Base-by-base conservation (phyloP, 2,888 invertebrate genomes). In the Leucoma salicis region DNA sequence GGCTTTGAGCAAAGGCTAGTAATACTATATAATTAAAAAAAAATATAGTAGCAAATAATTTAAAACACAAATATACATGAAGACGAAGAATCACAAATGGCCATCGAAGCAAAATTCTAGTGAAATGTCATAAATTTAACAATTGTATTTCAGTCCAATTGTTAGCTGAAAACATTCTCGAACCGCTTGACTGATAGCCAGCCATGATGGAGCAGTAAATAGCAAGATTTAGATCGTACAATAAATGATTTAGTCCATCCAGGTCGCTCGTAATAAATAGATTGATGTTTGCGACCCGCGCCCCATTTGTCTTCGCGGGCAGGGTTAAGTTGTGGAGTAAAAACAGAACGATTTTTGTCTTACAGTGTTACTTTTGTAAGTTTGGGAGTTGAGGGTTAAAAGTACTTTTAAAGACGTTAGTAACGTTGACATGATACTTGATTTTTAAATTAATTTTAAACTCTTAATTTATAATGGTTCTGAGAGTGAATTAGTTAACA, bases 161-260 rank as follows among this genome's bases (percentile, higher is more conserved):
- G 46, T 44, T 36, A 29, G 39, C 50, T 49, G 53, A 55, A 57
- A 61, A 57, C 65, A 63, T 67, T 67, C 66, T 34, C 16, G 12
- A 31, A 33, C 14, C 13, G 52, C 45, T 61, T 81, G 83, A 83
- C 46, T 64, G 82, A 83, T 82, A 72, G 75, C 58, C 49, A 62
- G 44, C 64, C 61, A 56, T 67, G 81, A 80, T 77, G 75, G 77
- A 82, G 77, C 65, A 77, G 78, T 78, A 78, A 84, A 82, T 81
- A 80, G 80, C 75, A 70, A 49, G 84, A 83, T 84, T 83, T 69
- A 67, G 27, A 82, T 77, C 78, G 77, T 64, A 72, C 82, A 77
- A 85, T 86, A 86, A 86, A 84, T 85, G 83, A 86, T 85, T 82
- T 78, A 86, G 76, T 82, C 65, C 70, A 78, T n/a, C 65, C 70